Evolutionary conservation across 2,113 vertebrate genomes (phyloP).

Genomic region (Archilochus colubris): DNA sequence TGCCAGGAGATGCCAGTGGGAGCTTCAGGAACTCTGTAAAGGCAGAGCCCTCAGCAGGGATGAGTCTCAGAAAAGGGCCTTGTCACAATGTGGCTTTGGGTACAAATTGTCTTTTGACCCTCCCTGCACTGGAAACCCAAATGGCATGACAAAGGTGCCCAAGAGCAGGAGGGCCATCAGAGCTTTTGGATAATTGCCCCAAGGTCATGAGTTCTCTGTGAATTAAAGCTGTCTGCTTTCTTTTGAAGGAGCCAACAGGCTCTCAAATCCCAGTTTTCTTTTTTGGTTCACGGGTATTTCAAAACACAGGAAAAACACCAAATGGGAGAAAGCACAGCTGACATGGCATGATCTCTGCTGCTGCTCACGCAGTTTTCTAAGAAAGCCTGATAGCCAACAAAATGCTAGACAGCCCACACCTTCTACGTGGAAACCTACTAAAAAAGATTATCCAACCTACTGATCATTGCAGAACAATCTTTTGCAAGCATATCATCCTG

Average conservation of each 20-base stretch:
- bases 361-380: neutral
- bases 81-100: accelerated
- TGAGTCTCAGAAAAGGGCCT: no score
- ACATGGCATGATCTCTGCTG: neutral
- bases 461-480: neutral
- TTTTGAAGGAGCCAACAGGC: neutral
- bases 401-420: accelerated
- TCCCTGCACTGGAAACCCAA: neutral
- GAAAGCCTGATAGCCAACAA: neutral
- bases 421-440: neutral
- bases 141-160: neutral
- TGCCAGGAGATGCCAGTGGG: neutral
- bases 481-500: neutral
- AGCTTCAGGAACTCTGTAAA: neutral
- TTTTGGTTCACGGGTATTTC: neutral
- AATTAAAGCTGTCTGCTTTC: neutral
- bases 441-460: neutral
- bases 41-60: neutral
- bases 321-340: neutral
- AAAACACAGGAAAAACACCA: neutral
- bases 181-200: neutral
- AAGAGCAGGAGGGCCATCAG: neutral
- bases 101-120: neutral
- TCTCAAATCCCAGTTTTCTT: neutral
- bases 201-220: accelerated